Evolutionary conservation across 2,797 vertebrate species (phyloP).

Genomic region (Aselliscus stoliczkanus): DNA sequence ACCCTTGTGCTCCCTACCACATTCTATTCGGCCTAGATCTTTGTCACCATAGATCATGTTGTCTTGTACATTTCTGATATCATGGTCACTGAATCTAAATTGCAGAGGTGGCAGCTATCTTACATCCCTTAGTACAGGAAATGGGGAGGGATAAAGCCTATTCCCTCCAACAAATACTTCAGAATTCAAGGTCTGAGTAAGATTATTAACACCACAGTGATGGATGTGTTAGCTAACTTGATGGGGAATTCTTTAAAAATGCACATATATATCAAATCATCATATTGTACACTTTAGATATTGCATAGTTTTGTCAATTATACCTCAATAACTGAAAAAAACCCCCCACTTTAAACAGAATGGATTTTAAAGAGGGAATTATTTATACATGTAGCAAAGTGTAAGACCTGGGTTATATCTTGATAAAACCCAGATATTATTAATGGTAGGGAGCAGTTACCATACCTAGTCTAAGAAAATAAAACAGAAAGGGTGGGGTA

Average conservation of each 20-base stretch:
- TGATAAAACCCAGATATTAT: neutral
- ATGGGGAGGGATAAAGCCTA: neutral
- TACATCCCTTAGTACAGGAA: neutral
- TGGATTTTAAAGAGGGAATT: neutral
- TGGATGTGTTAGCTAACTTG: neutral
- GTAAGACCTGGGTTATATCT: neutral
- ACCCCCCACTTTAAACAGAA: neutral
- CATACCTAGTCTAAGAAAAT: neutral
- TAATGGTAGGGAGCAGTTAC: neutral
- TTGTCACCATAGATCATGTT: neutral
- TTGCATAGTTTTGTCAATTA: neutral
- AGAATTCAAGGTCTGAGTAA: neutral
- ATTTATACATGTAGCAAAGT: neutral
- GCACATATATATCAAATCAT: neutral
- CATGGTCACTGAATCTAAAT: neutral
- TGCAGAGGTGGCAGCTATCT: neutral
- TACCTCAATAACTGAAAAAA: neutral
- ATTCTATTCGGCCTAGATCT: neutral
- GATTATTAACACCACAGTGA: neutral
- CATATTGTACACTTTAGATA: neutral
- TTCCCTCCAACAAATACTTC: neutral
- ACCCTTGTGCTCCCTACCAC: neutral
- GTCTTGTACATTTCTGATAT: neutral
- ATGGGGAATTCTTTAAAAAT: neutral
- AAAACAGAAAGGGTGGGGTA: neutral